These are phyloP conservation scores for Coenobita brevimanus DNA, from an alignment of 1,140 invertebrate genomes.

Conservation along the genomic window DNA sequence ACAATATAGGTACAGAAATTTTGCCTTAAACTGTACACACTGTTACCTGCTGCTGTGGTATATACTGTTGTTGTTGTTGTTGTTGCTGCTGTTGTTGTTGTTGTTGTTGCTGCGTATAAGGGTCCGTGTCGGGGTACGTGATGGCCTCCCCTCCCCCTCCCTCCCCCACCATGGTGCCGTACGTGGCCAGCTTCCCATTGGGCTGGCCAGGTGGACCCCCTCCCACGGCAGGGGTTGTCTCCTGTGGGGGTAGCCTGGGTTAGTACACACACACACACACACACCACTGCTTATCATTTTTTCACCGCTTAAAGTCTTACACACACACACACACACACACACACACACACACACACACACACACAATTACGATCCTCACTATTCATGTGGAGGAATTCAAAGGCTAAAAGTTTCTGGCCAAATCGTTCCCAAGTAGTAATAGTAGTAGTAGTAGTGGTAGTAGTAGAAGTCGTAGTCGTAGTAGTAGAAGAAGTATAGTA, in stretches of 20 bases:
- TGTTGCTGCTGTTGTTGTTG: slow-evolving; percentile 26
- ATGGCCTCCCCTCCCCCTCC: not conserved
- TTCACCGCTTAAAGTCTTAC: no score
- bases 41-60: not conserved
- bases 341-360: no score
- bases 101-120: slow-evolving; percentile 14
- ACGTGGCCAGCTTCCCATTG: slow-evolving; percentile 44
- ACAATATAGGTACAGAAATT: no score
- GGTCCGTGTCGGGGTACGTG: not conserved
- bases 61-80: not conserved
- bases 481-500: not conserved
- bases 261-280: no score
- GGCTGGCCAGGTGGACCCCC: slow-evolving; percentile 5
- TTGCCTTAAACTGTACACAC: no score
- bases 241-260: slow-evolving; percentile 30
- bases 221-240: slow-evolving; percentile 24
- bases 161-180: slow-evolving; percentile 41
- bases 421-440: no score
- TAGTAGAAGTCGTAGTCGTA: not conserved
- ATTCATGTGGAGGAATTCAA: no score
- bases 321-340: no score
- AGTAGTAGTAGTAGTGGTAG: not conserved
- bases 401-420: no score
- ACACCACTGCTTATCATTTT: no score
- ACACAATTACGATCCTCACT: no score